A percentile compares a stretch with the other conserved stretches of the same genome.
phyloP scores from a whole-genome alignment of 1,140 invertebrate species.

The Lepidurus packardi region DNA sequence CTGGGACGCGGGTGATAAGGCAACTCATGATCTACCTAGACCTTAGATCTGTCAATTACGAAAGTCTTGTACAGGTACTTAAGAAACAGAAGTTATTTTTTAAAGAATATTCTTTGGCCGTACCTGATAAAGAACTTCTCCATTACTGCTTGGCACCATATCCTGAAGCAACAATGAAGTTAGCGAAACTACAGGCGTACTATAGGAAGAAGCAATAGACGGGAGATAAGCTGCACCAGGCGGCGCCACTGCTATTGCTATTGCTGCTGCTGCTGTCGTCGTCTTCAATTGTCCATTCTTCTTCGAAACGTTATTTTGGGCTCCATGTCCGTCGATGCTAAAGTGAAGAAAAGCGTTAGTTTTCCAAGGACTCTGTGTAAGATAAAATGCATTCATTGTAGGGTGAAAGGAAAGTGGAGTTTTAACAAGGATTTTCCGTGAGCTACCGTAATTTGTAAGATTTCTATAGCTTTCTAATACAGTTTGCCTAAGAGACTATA shows the following conservation, averaged over 20 bases:
- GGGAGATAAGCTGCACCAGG: background rate
- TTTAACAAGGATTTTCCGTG: background rate
- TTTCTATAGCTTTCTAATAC: no score
- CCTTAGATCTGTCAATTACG: constrained; percentile 9
- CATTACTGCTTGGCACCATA: background rate
- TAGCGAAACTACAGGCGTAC: background rate
- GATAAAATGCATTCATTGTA: background rate
- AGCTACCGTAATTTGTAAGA: no score
- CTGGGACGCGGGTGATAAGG: constrained; percentile 8
- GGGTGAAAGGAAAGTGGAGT: background rate
- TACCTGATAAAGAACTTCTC: background rate
- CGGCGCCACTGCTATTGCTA: background rate
- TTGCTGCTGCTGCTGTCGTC: background rate
- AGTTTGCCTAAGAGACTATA: no score
- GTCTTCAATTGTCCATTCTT: background rate
- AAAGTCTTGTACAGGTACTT: background rate
- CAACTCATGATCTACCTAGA: constrained; percentile 21
- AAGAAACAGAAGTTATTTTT: background rate
- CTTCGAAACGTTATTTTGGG: background rate
- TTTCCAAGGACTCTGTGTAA: background rate
- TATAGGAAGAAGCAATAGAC: background rate
- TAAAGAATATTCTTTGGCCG: background rate
- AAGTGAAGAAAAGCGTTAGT: background rate
- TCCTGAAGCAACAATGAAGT: constrained; percentile 5
- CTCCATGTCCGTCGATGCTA: background rate